Evolutionary conservation across 1,140 invertebrate species (phyloP), one percentile per base, ranked within the genome.

Genomic region (Cylas formicarius): DNA sequence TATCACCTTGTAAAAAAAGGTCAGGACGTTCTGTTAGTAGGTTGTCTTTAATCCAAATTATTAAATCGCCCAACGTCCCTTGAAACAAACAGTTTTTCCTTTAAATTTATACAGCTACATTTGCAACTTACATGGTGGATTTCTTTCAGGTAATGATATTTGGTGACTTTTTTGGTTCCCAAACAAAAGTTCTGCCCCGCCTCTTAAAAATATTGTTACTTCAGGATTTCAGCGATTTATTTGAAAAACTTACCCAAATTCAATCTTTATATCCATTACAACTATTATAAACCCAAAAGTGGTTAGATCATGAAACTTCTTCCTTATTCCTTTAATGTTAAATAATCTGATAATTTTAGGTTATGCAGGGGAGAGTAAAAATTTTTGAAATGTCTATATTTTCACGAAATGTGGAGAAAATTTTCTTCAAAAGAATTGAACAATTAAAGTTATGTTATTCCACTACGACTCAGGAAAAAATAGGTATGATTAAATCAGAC

Each of bases 101-200:
- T n/a, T n/a, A n/a, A 28, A 19, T 48, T 5, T 1, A 26, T 21
- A 24, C 33, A 13, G 43, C 10, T 7, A 28, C 13, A 35, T 17
- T 46, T 40, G 59, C 17, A 13, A 44, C 55, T 62, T 61, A 63
- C 61, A 66, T 59, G 56, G 38, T 39, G 57, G 52, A 24, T 63
- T 61, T 27, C 68, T 39, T 0, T 50, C 23, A 22, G 80, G 75
- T 58, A 93, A 71, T 24, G 68, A 63, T 0, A 92, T 63, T 32
- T 78, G 59, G 34, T 84, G 76, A 21, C 76, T 78, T 58, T 90
- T 91, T 17, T 82, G 73, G 58, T 88, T 90, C 45, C 82, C 80
- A 65, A 94, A 90, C 2, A 94, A 65, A 1, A 91, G 63, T 62
- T 95, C 90, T 3, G 88, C 87, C 6, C 90, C 90, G 31, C 90